Percentiles rank a stretch among this genome's conserved stretches.
These are phyloP conservation scores for Acromyrmex echinatior DNA, from an alignment of 1,140 invertebrate species.

Conservation along the genomic window DNA sequence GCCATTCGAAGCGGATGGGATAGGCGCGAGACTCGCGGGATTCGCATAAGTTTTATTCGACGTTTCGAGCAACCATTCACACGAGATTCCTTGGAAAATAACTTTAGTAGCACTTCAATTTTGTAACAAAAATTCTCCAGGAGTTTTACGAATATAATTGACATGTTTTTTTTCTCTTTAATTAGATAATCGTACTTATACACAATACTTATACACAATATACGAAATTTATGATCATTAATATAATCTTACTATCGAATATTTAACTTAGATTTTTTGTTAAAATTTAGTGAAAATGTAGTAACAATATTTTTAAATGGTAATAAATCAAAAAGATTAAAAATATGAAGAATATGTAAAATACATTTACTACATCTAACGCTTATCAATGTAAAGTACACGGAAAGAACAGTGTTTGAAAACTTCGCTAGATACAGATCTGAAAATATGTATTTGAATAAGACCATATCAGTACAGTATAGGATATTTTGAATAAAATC, in stretches of 20 bases:
- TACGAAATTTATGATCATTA: background rate
- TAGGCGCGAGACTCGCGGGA: conserved; percentile 41
- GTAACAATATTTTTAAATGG: background rate
- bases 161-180: background rate
- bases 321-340: background rate
- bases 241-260: background rate
- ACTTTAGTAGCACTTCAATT: background rate
- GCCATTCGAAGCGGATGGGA: conserved; percentile 26
- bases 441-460: too few species aligned
- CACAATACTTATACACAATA: too few species aligned
- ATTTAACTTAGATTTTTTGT: background rate
- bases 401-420: too few species aligned
- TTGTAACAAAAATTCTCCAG: background rate
- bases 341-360: background rate
- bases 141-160: conserved; percentile 5
- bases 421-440: too few species aligned
- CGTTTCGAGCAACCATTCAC: background rate
- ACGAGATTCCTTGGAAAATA: conserved; percentile 28
- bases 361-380: background rate
- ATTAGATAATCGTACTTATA: background rate
- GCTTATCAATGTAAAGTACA: background rate
- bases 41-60: conserved; percentile 47
- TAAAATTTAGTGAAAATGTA: background rate
- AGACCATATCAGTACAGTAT: too few species aligned
- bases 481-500: too few species aligned